phyloP scores from a whole-genome alignment of 1,140 invertebrate species.

The Mercenaria mercenaria region DNA sequence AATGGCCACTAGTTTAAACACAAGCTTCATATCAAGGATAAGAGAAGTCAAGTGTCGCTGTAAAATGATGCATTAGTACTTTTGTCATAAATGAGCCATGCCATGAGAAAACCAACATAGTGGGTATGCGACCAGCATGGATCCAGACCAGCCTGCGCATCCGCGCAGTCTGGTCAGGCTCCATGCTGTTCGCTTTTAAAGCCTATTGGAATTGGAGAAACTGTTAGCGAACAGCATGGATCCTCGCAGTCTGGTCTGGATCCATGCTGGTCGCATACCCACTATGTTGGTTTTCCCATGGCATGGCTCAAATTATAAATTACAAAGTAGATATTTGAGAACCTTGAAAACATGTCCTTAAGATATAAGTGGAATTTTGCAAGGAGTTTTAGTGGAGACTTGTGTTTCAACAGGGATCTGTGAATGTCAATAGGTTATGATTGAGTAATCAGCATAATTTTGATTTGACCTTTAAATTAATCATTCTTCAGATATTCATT shows the following conservation, averaged over 20 bases:
- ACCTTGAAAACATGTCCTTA: not conserved
- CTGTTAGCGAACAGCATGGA: too few relatives aligned
- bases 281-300: too few relatives aligned
- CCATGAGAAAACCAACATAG: too few relatives aligned
- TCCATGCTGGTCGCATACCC: too few relatives aligned
- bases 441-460: not conserved
- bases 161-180: too few relatives aligned
- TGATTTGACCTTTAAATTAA: not conserved
- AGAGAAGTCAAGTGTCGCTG: not conserved
- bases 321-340: not conserved
- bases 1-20: not conserved
- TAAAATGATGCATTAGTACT: conserved; percentile 5
- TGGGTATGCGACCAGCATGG: too few relatives aligned
- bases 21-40: not conserved
- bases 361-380: conserved; percentile 5
- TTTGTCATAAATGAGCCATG: too few relatives aligned
- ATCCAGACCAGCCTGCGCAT: too few relatives aligned
- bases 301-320: too few relatives aligned
- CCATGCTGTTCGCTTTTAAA: too few relatives aligned
- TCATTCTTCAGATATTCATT: not conserved
- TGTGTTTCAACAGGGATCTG: not conserved
- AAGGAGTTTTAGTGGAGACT: not conserved
- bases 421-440: not conserved
- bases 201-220: too few relatives aligned
- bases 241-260: too few relatives aligned